These are phyloP conservation scores for Drosophila insularis DNA, from an alignment of 1,140 invertebrate genomes.

Conservation along the genomic window DNA sequence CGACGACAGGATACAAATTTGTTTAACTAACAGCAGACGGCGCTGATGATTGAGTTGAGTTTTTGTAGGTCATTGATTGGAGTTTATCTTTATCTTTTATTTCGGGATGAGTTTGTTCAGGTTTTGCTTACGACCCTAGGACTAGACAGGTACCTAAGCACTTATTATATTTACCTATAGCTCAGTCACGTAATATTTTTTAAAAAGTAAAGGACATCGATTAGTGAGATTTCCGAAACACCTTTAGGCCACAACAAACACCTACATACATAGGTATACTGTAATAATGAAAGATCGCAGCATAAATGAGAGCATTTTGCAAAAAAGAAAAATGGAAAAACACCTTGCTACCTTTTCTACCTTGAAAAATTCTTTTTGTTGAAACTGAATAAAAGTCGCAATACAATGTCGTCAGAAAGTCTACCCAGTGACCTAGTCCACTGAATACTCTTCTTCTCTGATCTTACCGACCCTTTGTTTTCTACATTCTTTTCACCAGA, in stretches of 20 bases:
- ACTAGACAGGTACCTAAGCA: slow-evolving; percentile 31
- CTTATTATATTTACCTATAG: neutral
- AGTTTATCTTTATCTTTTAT: slow-evolving; percentile 43
- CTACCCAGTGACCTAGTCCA: slow-evolving; percentile 69
- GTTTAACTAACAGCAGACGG: slow-evolving; percentile 34
- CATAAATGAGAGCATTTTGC: slow-evolving; percentile 72
- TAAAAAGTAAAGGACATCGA: slow-evolving; percentile 20
- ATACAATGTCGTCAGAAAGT: slow-evolving; percentile 62
- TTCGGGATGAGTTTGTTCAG: slow-evolving; percentile 14
- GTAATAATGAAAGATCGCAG: slow-evolving; percentile 27
- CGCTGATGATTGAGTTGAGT: slow-evolving; percentile 26
- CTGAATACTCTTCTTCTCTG: slow-evolving; percentile 36
- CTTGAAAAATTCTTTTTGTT: neutral
- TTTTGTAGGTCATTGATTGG: slow-evolving; percentile 12
- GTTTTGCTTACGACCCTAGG: slow-evolving; percentile 19
- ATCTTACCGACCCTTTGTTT: slow-evolving; percentile 59
- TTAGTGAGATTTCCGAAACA: slow-evolving; percentile 61
- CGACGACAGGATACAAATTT: slow-evolving; percentile 34
- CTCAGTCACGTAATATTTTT: slow-evolving; percentile 35
- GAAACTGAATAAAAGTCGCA: slow-evolving; percentile 31
- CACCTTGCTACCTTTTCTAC: slow-evolving; percentile 40
- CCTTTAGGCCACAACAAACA: slow-evolving; percentile 44
- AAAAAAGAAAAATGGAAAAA: slow-evolving; percentile 47
- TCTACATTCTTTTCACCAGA: slow-evolving; percentile 9
- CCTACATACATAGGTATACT: neutral